A percentile compares a stretch with the other conserved stretches of the same genome.
Conservation (phyloP, 53 echinoderm and acorn worm genomes). For the Temnopleurus reevesii region DNA sequence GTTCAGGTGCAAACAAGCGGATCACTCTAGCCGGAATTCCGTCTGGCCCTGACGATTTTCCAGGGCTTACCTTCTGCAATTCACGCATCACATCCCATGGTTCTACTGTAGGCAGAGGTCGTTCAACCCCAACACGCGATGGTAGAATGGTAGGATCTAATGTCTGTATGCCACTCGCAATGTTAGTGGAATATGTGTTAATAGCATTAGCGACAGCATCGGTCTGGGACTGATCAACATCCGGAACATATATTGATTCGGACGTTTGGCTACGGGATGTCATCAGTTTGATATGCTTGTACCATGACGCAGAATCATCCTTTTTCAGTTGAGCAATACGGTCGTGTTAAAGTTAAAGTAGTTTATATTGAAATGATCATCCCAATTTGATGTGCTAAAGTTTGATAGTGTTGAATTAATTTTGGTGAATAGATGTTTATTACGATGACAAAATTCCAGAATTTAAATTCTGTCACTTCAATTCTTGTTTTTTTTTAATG, state of each 20-base stretch:
- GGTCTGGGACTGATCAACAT: background rate
- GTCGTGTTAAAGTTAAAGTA: conserved; percentile 14
- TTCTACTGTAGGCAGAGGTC: background rate
- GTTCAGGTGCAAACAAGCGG: conserved; percentile 15
- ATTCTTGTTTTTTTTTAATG: background rate
- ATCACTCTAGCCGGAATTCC: background rate
- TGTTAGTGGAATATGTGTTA: background rate
- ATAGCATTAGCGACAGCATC: background rate
- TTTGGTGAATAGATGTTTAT: too few relatives aligned
- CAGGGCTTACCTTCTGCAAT: background rate
- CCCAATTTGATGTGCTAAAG: too few relatives aligned
- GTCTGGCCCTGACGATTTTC: conserved; percentile 4
- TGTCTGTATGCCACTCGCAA: background rate
- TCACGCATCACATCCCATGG: conserved; percentile 31
- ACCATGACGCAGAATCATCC: conserved; percentile 6
- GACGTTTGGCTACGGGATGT: background rate
- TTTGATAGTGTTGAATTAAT: too few relatives aligned
- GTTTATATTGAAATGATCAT: too few relatives aligned
- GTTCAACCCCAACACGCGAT: background rate
- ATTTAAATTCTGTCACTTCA: background rate
- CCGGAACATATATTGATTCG: background rate
- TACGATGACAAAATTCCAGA: too few relatives aligned
- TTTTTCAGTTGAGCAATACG: conserved; percentile 2
- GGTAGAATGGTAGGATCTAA: background rate
- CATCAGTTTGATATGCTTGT: background rate